Base-by-base conservation (phyloP, 2,888 invertebrate genomes). In the Mystacides longicornis region DNA sequence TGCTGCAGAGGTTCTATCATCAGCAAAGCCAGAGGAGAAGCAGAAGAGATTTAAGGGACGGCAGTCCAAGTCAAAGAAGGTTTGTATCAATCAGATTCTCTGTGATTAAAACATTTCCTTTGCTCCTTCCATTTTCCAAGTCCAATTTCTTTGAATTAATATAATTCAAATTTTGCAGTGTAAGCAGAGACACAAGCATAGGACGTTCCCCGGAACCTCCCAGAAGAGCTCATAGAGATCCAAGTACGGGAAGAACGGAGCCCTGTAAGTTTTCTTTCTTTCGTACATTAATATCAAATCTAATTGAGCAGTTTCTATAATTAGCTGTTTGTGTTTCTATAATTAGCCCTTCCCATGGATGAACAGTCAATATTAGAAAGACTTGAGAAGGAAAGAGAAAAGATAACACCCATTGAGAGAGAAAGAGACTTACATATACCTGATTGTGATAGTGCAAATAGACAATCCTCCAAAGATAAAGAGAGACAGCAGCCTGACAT, bases 1-100 rank as follows among this genome's bases (percentile, higher is more conserved):
- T 88, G 57, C 74, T 87, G 63, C 87, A 87, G 68, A 77, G 87
- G 68, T 88, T 87, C 68, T 85, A 85, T 67, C 87, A 88, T 69
- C 88, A 88, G 67, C 87, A 84, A 67, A 86, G 85, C 66, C 87
- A 87, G 68, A 71, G 80, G 63, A 77, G 86, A 60, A 81, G 77
- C 22, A 66, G 77, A 19, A 74, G 73, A 2, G 77, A 77, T 62
- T 65, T 75, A 45, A 56, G 58, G 21, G 75, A 75, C 63, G 65
- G 72, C 11, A 73, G 75, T n/a, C 75, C 76, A 1, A 67, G 76
- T 46, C 75, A 76, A 67, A 69, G 75, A 62, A 77, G 75, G 76
- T 75, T n/a, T n/a, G n/a, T n/a, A n/a, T n/a, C 11, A 11, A 11
- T 27, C 5, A 27, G 27, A 5, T 27, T 5, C 11, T 27, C 11